Evolutionary conservation across 2,888 invertebrate genomes (phyloP).

Genomic region (Phortica okadai): DNA sequence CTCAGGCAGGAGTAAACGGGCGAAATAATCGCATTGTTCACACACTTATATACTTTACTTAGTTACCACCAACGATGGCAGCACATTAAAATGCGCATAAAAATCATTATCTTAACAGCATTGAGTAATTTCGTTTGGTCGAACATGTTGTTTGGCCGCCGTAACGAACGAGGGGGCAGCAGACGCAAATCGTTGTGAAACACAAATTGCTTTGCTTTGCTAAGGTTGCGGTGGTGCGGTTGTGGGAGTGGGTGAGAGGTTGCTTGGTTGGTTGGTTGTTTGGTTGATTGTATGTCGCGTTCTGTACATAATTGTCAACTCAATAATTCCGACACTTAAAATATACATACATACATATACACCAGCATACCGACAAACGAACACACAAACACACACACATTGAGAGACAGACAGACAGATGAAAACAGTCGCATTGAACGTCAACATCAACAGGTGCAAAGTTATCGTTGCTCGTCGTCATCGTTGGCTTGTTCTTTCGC

Average conservation of each 20-base stretch:
- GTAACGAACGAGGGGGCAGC: constrained; percentile 23
- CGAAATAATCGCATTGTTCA: neutral
- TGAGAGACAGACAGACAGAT: neutral
- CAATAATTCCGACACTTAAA: constrained; percentile 27
- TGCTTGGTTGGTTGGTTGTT: neutral
- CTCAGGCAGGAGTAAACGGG: neutral
- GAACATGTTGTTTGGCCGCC: constrained; percentile 7
- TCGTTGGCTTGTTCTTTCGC: neutral
- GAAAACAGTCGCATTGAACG: neutral
- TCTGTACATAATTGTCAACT: constrained; percentile 23
- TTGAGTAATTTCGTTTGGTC: constrained; percentile 38
- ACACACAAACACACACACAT: neutral
- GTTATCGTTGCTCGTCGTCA: neutral
- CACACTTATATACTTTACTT: neutral
- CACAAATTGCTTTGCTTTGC: neutral
- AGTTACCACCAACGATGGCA: neutral
- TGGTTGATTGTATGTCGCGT: neutral
- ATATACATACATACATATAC: constrained; percentile 4
- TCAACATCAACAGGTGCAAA: constrained; percentile 21
- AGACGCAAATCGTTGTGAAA: neutral
- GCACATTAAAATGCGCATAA: constrained; percentile 59
- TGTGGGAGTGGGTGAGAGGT: neutral
- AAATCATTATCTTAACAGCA: constrained; percentile 56
- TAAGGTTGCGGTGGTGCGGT: neutral
- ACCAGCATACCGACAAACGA: neutral